Evolutionary conservation across 1,140 invertebrate genomes (phyloP), one percentile per base, ranked within the genome.

Genomic region (Belonocnema kinseyi): DNA sequence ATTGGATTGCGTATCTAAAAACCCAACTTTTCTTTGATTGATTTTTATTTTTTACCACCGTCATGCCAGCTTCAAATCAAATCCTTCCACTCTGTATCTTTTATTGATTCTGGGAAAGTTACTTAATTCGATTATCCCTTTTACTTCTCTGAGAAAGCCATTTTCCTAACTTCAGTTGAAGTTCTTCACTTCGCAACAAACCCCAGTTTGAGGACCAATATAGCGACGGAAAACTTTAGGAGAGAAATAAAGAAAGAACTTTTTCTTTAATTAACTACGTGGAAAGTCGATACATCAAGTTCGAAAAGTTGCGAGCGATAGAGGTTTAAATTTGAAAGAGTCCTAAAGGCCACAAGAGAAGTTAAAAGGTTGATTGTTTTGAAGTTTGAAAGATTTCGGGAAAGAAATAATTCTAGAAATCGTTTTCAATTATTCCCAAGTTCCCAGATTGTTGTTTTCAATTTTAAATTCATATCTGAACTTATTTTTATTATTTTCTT

Each of bases 71-170:
- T 33, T 33, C 14, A 66, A 66, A 66, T 66, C 40, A 66, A 66
- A 66, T 66, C 26, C 61, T 66, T 33, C 26, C 40, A 6, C 26
- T 66, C 58, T 61, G 21, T 61, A 16, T 26, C 21, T 33, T 66
- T 40, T 66, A 66, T 66, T 66, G 26, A 66, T 66, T 40, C 33
- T 40, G 14, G 26, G 14, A 4, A 66, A 66, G 33, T 40, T 66
- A 14, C 40, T 66, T 66, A 66, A 66, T 66, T 40, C 61, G 61
- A 66, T 66, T n/a, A 66, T 66, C 61, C 61, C 14, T 40, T 40
- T 54, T 66, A 66, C 26, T 66, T 66, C 6, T 0, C 21, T 66
- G 61, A 14, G 33, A 66, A 66, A 66, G 33, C 33, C 33, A 66
- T 66, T 66, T 66, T 66, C 33, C 40, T 66, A 61, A 61, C 21